These are phyloP conservation scores for Torymus aiolomorphi DNA, from an alignment of 2,888 invertebrate species.

Conservation along the genomic window DNA sequence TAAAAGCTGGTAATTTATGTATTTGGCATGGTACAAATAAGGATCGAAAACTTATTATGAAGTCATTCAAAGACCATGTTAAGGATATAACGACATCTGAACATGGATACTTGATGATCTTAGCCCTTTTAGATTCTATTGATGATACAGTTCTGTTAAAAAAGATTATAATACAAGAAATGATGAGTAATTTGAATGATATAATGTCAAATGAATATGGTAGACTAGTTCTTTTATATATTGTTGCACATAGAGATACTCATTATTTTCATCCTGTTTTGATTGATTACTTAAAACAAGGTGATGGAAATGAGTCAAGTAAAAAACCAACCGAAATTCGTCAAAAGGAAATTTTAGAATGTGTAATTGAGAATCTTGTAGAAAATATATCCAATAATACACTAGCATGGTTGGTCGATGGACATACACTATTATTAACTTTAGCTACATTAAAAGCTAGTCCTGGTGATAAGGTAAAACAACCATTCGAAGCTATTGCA, in stretches of 20 bases:
- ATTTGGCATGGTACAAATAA: conserved; percentile 92
- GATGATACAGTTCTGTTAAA: conserved; percentile 95
- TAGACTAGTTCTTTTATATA: conserved; percentile 90
- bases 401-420: conserved; percentile 82
- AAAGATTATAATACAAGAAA: conserved; percentile 86
- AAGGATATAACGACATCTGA: conserved; percentile 89
- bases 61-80: conserved; percentile 90
- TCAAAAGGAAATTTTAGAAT: conserved; percentile 83
- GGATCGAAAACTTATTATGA: conserved; percentile 88
- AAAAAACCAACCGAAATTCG: conserved; percentile 84
- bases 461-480: conserved; percentile 74
- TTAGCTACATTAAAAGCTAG: conserved; percentile 83
- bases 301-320: conserved; percentile 83
- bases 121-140: conserved; percentile 90
- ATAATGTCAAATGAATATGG: conserved; percentile 89
- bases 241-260: conserved; percentile 88
- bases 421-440: conserved; percentile 83
- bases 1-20: conserved; percentile 87
- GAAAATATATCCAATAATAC: conserved; percentile 79
- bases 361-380: conserved; percentile 80
- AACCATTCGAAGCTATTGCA: conserved; percentile 76
- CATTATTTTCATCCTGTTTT: conserved; percentile 90
- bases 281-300: conserved; percentile 84
- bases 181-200: conserved; percentile 82
- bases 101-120: conserved; percentile 88